Conservation (phyloP, 2,888 invertebrate genomes). For the Coelinius sp. region DNA sequence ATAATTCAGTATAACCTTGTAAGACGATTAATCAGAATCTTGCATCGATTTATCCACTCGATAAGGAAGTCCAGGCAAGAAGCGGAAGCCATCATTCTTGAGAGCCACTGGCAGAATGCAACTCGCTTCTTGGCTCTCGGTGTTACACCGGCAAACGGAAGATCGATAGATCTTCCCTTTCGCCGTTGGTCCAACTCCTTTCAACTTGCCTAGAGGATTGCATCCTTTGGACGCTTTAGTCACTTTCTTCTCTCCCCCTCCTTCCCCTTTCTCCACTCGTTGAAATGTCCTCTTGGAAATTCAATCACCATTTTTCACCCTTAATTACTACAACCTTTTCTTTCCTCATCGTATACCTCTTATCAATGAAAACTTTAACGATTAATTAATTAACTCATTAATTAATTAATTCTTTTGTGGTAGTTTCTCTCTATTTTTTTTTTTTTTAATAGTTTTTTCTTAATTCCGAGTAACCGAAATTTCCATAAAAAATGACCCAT, state of each 20-base stretch:
- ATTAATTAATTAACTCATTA: constrained; percentile 23
- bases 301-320: constrained; percentile 35
- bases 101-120: constrained; percentile 38
- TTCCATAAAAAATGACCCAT: too few relatives aligned
- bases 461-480: too few relatives aligned
- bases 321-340: constrained; percentile 24
- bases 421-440: constrained; percentile 13
- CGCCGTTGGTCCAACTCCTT: constrained; percentile 1
- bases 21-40: constrained; percentile 50
- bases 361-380: not conserved
- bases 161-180: constrained; percentile 29
- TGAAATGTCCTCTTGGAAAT: constrained; percentile 22
- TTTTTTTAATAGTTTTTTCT: constrained; percentile 4
- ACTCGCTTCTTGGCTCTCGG: constrained; percentile 33
- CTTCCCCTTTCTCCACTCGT: not conserved
- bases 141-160: constrained; percentile 37
- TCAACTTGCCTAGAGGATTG: constrained; percentile 2
- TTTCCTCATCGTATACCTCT: constrained; percentile 4
- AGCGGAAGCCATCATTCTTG: constrained; percentile 52
- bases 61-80: constrained; percentile 44
- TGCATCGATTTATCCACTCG: constrained; percentile 50
- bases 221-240: constrained; percentile 19
- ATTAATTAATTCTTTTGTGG: not conserved
- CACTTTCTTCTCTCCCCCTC: not conserved
- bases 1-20: constrained; percentile 22